Evolutionary conservation across 1,140 invertebrate genomes (phyloP), one percentile per base, ranked within the genome.

Genomic region (Drosophila sulfurigaster): DNA sequence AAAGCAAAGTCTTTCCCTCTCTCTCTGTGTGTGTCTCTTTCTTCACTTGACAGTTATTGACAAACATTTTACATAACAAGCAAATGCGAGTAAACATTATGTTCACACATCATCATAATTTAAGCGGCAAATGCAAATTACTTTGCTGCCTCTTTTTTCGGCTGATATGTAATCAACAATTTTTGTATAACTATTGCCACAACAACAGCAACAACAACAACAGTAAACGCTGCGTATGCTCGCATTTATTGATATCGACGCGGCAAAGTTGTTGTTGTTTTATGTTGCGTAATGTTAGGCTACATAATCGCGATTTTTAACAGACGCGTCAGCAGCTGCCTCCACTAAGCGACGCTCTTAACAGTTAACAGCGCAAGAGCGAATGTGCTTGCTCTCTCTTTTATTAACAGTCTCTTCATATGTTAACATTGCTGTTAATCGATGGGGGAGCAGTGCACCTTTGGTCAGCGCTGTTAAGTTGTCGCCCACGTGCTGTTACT

Each of bases 261-360:
- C 7, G 7, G 6, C 8, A 10, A 10, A 3, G 35, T 38, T 65
- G 63, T 16, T 48, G 58, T 51, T 48, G 56, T 70, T 78, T 83
- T 82, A 88, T 88, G 83, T 88, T 88, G 83, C 83, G 83, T 88
- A 88, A 88, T 88, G 83, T 88, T 89, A 88, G 81, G 78, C 78
- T 75, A 85, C 83, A 88, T 86, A 87, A 87, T 82, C 83, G 71
- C 72, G 76, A 75, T 82, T 79, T 75, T 78, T 81, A 79, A 78
- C 66, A 75, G 69, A 62, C 41, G 41, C 30, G 25, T 25, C 63
- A 86, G 64, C 82, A 75, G 62, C 80, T 54, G 65, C 75, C 60
- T 66, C 57, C 35, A 65, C 35, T 3, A 38, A 38, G 10, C 8
- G 0, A 11, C 25, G 7, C 80, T 72, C 78, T 85, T 78, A 38